These are phyloP conservation scores for Melinaea marsaeus DNA, from an alignment of 2,888 invertebrate genomes.

Conservation along the genomic window DNA sequence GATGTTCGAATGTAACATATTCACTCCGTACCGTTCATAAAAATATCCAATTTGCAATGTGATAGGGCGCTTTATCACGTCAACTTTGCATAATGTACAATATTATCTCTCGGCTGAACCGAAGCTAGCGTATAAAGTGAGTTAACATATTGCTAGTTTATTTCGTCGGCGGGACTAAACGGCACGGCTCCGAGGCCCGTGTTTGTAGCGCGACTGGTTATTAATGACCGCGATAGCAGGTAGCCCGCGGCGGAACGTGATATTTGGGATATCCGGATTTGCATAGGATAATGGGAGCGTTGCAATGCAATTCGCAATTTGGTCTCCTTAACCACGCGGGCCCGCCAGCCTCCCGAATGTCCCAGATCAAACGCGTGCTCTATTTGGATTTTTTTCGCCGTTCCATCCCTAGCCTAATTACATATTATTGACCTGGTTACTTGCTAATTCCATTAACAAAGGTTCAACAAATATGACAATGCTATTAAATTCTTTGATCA, in stretches of 20 bases:
- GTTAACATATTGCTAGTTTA: constrained; percentile 62
- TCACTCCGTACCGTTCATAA: constrained; percentile 28
- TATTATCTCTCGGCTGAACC: constrained; percentile 27
- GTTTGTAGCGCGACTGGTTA: constrained; percentile 69
- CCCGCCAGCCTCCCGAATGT: neutral
- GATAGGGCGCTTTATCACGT: constrained; percentile 37
- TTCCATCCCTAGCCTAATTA: too few species aligned
- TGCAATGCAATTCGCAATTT: constrained; percentile 49
- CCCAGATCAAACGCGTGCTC: constrained; percentile 6
- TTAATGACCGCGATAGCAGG: constrained; percentile 73
- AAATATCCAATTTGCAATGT: constrained; percentile 33
- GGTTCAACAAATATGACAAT: too few species aligned
- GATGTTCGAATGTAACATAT: constrained; percentile 27
- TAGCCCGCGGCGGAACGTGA: constrained; percentile 67
- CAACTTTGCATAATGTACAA: constrained; percentile 39
- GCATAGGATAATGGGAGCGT: constrained; percentile 71
- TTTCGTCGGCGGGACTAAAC: constrained; percentile 61
- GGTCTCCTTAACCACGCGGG: constrained; percentile 35
- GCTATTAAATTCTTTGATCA: too few species aligned
- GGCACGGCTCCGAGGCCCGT: constrained; percentile 53
- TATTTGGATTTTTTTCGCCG: neutral
- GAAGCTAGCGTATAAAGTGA: constrained; percentile 38
- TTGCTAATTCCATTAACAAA: too few species aligned
- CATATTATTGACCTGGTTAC: too few species aligned
- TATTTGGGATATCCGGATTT: constrained; percentile 75